Percentiles rank a stretch among this genome's conserved stretches.
Conservation (phyloP, 2,113 vertebrate species). For the Oreochromis aureus region DNA sequence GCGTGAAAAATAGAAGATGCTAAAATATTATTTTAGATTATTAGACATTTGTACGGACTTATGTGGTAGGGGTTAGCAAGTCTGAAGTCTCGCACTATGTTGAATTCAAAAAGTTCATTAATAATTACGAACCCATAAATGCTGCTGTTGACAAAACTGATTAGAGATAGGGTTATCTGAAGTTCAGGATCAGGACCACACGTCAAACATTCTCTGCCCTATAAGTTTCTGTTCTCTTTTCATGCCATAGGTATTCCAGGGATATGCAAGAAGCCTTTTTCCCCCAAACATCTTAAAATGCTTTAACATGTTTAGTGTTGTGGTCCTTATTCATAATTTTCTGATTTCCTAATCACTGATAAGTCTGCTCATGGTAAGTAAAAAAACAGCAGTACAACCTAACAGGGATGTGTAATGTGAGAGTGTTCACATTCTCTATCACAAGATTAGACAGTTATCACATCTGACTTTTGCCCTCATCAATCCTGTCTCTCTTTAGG, state of each 20-base stretch:
- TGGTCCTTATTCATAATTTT: neutral
- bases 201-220: neutral
- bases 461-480: neutral
- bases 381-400: neutral
- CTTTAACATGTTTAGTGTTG: neutral
- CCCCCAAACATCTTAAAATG: neutral
- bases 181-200: neutral
- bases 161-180: neutral
- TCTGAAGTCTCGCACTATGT: neutral
- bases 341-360: neutral
- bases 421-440: neutral
- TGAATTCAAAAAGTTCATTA: neutral
- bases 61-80: neutral
- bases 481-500: neutral
- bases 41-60: neutral
- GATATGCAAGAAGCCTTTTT: neutral
- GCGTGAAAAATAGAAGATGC: neutral
- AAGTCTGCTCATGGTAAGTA: neutral
- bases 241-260: neutral
- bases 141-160: neutral
- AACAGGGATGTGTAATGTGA: neutral
- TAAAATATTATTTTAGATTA: neutral
- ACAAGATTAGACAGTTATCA: neutral
- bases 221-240: neutral
- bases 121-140: neutral